Percentiles rank a stretch among this genome's conserved stretches.
Conservation (phyloP, 2,888 invertebrate species). For the Mimumesa dahlbomi region DNA sequence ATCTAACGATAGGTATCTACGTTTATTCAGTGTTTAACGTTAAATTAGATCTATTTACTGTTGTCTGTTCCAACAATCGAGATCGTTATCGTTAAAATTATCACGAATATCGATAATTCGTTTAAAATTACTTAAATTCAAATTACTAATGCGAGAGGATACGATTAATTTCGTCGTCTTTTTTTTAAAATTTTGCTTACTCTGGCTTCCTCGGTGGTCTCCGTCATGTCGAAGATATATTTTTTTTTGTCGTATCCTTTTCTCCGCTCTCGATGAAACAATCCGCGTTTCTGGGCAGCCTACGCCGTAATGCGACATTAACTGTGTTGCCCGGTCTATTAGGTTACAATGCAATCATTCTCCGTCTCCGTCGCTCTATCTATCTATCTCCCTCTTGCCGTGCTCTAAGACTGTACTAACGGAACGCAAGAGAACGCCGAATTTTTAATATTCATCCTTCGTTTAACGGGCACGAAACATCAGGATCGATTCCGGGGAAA, state of each 20-base stretch:
- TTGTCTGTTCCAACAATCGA: too few species aligned
- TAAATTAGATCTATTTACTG: constrained; percentile 21
- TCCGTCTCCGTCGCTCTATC: constrained; percentile 52
- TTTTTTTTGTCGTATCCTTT: constrained; percentile 20
- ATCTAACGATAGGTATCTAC: constrained; percentile 16
- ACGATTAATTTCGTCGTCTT: not conserved
- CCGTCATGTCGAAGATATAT: constrained; percentile 67
- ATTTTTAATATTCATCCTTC: too few species aligned
- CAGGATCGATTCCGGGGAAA: too few species aligned
- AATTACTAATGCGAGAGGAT: not conserved
- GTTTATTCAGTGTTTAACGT: too few species aligned
- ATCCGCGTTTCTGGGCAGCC: constrained; percentile 64
- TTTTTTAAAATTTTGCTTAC: constrained; percentile 66
- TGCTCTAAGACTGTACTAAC: too few species aligned
- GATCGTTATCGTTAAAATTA: constrained; percentile 6
- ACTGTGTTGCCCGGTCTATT: constrained; percentile 68
- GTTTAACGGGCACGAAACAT: too few species aligned
- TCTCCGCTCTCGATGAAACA: constrained; percentile 29
- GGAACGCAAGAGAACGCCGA: too few species aligned
- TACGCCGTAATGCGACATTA: constrained; percentile 75
- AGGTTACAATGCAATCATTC: constrained; percentile 57
- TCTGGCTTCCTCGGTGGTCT: constrained; percentile 75
- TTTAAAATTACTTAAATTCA: constrained; percentile 1
- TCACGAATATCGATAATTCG: constrained; percentile 5
- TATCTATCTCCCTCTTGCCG: constrained; percentile 39